A percentile compares a stretch with the other conserved stretches of the same genome.
Evolutionary conservation across 2,113 vertebrate genomes (phyloP).

Genomic region (Paradisaea rubra): DNA sequence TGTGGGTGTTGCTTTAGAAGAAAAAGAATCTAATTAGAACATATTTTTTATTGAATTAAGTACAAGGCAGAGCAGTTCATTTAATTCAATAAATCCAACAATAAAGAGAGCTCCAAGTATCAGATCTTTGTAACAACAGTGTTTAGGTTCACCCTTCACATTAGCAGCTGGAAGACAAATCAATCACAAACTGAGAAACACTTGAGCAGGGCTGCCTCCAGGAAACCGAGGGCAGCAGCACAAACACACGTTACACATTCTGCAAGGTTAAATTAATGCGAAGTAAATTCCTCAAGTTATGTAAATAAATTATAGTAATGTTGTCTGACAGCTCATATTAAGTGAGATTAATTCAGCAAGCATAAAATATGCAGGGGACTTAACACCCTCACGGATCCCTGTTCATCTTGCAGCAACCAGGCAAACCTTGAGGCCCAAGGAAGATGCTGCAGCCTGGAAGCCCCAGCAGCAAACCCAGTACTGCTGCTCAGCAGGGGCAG

Average conservation of each 20-base stretch:
- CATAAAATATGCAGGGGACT: neutral
- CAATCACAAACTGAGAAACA: neutral
- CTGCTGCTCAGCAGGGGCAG: neutral
- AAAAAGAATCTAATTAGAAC: neutral
- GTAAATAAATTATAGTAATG: slow-evolving; percentile 52
- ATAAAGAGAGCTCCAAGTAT: neutral
- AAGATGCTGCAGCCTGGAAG: neutral
- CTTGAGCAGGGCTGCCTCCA: neutral
- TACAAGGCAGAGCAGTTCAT: neutral
- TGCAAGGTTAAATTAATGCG: slow-evolving; percentile 41
- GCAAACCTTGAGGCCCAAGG: neutral
- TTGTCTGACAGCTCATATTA: slow-evolving; percentile 35
- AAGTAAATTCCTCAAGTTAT: slow-evolving; percentile 45
- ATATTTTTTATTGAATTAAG: neutral
- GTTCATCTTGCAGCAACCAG: rapidly evolving
- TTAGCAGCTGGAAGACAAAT: slow-evolving; percentile 17
- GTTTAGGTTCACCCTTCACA: neutral
- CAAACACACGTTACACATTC: neutral
- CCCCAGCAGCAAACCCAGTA: neutral
- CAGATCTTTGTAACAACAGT: neutral
- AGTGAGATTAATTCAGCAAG: slow-evolving; percentile 49
- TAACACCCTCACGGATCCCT: neutral
- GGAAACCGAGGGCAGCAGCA: neutral
- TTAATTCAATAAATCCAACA: neutral
- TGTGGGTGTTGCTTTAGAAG: neutral